These are phyloP conservation scores for Lerista edwardsae DNA, from an alignment of 2,797 vertebrate genomes.

Conservation along the genomic window DNA sequence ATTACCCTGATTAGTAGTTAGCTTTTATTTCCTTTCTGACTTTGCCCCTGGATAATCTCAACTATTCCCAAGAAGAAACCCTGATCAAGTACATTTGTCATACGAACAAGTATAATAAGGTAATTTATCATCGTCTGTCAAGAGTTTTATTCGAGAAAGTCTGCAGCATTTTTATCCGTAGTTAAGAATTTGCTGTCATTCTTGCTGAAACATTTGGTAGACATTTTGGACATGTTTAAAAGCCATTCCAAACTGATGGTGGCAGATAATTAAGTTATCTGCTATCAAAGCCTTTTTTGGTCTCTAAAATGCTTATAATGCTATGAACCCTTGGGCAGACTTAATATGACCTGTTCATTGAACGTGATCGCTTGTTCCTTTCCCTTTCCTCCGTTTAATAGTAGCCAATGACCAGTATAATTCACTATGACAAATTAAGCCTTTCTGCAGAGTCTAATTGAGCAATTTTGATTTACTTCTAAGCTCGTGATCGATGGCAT, in stretches of 20 bases:
- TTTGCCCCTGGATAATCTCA: slow-evolving; percentile 80
- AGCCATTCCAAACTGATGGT: slow-evolving; percentile 76
- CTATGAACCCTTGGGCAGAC: slow-evolving; percentile 53
- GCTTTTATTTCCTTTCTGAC: slow-evolving; percentile 77
- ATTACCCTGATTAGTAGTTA: slow-evolving; percentile 72
- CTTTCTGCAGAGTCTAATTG: slow-evolving; percentile 66
- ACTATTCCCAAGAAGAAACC: slow-evolving; percentile 79
- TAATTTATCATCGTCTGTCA: slow-evolving; percentile 86
- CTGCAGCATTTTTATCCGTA: slow-evolving; percentile 77
- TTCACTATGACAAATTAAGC: slow-evolving; percentile 70
- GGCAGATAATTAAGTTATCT: slow-evolving; percentile 85
- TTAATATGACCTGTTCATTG: slow-evolving; percentile 64
- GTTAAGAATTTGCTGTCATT: slow-evolving; percentile 78
- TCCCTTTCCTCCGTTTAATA: slow-evolving; percentile 48
- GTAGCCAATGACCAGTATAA: slow-evolving; percentile 61
- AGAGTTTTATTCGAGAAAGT: slow-evolving; percentile 74
- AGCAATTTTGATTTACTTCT: slow-evolving; percentile 70
- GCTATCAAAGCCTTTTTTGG: slow-evolving; percentile 57
- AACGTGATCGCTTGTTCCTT: slow-evolving; percentile 40
- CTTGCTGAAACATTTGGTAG: slow-evolving; percentile 76
- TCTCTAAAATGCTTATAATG: slow-evolving; percentile 61
- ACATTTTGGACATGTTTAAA: slow-evolving; percentile 79
- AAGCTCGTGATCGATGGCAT: slow-evolving; percentile 56
- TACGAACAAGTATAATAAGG: slow-evolving; percentile 79
- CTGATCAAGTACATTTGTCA: slow-evolving; percentile 83